Percentiles rank a stretch among this genome's conserved stretches.
Evolutionary conservation across 1,140 invertebrate species (phyloP).

Genomic region (Drosophila setifemur): DNA sequence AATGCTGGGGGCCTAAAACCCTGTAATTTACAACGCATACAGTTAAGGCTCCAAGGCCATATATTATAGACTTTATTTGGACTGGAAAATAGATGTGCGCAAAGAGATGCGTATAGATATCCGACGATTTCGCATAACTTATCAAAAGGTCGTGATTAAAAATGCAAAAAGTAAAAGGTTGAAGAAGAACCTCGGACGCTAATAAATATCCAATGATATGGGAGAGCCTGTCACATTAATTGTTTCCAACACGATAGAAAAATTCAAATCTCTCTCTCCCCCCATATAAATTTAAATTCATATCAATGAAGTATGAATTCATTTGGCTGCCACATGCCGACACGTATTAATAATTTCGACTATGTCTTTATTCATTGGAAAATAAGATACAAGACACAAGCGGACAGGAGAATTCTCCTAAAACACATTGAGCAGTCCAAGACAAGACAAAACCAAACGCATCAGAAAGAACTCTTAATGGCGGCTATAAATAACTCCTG

Average conservation of each 20-base stretch:
- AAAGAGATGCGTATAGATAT: neutral
- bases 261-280: constrained; percentile 1
- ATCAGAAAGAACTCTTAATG: constrained; percentile 48
- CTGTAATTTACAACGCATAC: constrained; percentile 73
- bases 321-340: constrained; percentile 50
- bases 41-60: constrained; percentile 60
- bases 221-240: constrained; percentile 37
- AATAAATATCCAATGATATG: constrained; percentile 64
- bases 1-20: constrained; percentile 36
- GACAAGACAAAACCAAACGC: constrained; percentile 36
- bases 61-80: constrained; percentile 67
- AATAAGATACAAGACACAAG: constrained; percentile 1
- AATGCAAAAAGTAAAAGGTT: constrained; percentile 62
- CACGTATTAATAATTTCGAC: constrained; percentile 47
- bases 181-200: constrained; percentile 12
- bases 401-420: constrained; percentile 1
- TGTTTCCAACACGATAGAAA: constrained; percentile 32
- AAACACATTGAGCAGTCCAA: constrained; percentile 47
- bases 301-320: constrained; percentile 64
- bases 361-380: constrained; percentile 62
- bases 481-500: constrained; percentile 44
- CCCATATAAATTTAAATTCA: constrained; percentile 40
- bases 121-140: constrained; percentile 65
- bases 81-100: constrained; percentile 1
- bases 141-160: constrained; percentile 43